These are phyloP conservation scores for Tipula helvola DNA, from an alignment of 2,888 invertebrate species.

Conservation along the genomic window DNA sequence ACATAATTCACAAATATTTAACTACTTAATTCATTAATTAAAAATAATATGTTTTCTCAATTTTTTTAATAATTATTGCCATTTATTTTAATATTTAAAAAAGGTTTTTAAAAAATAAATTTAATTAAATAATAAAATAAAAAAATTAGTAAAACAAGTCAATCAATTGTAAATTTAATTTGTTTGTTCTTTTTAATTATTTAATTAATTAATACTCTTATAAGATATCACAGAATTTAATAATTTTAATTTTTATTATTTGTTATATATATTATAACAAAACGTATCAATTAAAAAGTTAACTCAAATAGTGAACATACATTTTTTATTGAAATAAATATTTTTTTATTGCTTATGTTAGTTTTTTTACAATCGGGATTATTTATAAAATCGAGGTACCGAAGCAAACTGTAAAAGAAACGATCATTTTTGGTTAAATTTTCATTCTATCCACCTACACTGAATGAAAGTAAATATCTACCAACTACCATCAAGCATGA, in stretches of 20 bases:
- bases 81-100: background rate
- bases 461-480: too few species aligned
- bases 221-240: conserved; percentile 4
- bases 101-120: background rate
- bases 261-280: background rate
- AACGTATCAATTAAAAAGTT: background rate
- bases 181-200: background rate
- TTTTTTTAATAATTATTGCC: background rate
- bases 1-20: background rate
- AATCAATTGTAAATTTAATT: background rate
- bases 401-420: background rate
- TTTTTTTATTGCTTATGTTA: background rate
- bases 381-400: background rate
- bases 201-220: background rate
- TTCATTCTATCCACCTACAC: too few species aligned
- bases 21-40: background rate
- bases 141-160: background rate
- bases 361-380: background rate
- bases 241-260: background rate
- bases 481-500: too few species aligned
- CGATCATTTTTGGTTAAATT: too few species aligned
- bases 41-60: background rate
- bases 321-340: background rate
- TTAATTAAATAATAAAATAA: background rate
- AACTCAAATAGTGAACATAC: background rate